Base-by-base conservation (phyloP, 1,140 invertebrate species). In the Hetaerina americana region DNA sequence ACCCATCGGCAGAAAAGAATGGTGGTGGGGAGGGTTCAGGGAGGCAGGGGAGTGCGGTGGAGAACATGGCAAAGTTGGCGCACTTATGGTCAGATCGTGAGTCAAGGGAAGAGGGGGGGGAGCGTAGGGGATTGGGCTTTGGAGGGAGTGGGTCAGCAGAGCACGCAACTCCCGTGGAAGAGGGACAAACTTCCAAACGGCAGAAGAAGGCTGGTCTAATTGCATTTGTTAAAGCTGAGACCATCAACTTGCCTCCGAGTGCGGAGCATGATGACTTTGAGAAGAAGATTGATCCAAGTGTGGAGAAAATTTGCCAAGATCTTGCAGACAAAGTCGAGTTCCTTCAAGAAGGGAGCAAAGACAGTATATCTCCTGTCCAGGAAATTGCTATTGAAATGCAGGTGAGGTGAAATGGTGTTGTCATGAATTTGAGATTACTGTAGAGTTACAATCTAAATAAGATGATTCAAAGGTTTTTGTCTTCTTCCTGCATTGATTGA, bases 301-400 rank as follows among this genome's bases (percentile, higher is more conserved):
- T 76, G 29, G 76, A 76, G 70, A 76, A 74, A 31, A 74, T 76
- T 72, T 70, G 26, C 26, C 24, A 70, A 40, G 69, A 70, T 70
- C 28, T 66, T 66, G 6, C 5, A 29, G 86, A 87, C 73, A 90
- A 90, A 77, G 79, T 89, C 5, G 82, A 83, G 66, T 90, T 89
- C 77, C 79, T 90, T 12, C 85, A 85, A 3, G 86, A 88, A 70
- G 85, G 86, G 5, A n/a, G 15, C 2, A 85, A 85, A 75, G 83
- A 85, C 10, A 78, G 80, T 24, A 81, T 87, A 5, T 86, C 87
- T 1, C 84, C 87, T 2, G 85, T 90, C 66, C 88, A 90, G 81
- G 78, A 85, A 26, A 86, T 89, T 80, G 79, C 85, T 25, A 86
- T 90, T 73, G 86, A 89, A 79, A 78, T 88, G 70, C 85, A 89